Evolutionary conservation across 2,797 vertebrate species (phyloP), one percentile per base, ranked within the genome.

Genomic region (Siniperca scherzeri): DNA sequence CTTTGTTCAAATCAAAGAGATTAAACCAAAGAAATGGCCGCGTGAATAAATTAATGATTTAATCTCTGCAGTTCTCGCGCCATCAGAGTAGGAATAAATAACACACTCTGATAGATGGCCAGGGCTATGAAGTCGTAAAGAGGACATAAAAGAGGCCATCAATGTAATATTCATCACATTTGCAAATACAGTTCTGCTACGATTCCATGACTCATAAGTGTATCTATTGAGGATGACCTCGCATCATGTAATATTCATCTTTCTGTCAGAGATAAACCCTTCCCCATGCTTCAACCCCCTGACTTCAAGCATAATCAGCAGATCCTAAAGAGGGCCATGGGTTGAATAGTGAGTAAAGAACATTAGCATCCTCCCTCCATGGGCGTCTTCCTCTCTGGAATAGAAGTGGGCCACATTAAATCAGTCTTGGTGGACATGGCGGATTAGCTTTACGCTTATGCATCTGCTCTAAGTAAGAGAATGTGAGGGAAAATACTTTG

Each of bases 401-500:
- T 82, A 81, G 88, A 93, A 94, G 81, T 91, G 81, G 88, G 74
- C 82, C 90, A 81, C 87, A 85, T 93, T 89, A 84, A 90, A 87
- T 89, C 84, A 84, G 85, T 72, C 76, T 83, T 85, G 86, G 72
- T 71, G 87, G 86, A 87, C 88, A 85, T 55, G 33, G 87, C 38
- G 70, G 90, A 93, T 92, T 90, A 91, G 85, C 84, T 86, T 89
- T 70, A 73, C 84, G 77, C 73, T 77, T 33, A 74, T 92, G 89
- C 87, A 87, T 91, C 89, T 87, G 89, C 77, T 84, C 66, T 53
- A 53, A 84, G 88, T 77, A 66, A 85, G 83, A 85, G 88, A 88
- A 86, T 64, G 84, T 70, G 76, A 88, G 87, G 87, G 90, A 80
- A 84, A 91, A 90, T 88, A 91, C 90, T 90, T 82, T 87, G 82